These are phyloP conservation scores for Abrostola triplasia DNA, from an alignment of 2,888 invertebrate species.

Conservation along the genomic window DNA sequence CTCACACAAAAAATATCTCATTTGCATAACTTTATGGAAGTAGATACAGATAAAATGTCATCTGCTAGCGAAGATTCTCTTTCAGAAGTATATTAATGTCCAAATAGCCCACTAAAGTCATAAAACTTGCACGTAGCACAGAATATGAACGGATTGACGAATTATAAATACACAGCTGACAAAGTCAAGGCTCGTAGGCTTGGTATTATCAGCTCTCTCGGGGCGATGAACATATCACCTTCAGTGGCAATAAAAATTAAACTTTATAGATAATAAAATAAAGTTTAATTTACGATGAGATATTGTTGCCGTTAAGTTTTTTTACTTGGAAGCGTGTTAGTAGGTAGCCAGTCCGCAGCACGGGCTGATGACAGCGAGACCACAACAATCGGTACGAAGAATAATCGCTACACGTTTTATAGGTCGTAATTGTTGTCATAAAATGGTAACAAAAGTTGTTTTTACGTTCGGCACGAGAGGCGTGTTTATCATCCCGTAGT, in stretches of 20 bases:
- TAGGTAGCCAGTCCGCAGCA: slow-evolving; percentile 69
- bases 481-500: slow-evolving; percentile 83
- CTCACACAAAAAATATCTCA: slow-evolving; percentile 24
- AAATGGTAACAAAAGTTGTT: slow-evolving; percentile 88
- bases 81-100: slow-evolving; percentile 47
- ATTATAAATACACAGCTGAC: slow-evolving; percentile 74
- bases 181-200: slow-evolving; percentile 74
- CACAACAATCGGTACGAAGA: slow-evolving; percentile 84
- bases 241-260: slow-evolving; percentile 54
- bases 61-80: slow-evolving; percentile 38
- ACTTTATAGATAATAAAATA: slow-evolving; percentile 62
- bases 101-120: slow-evolving; percentile 46
- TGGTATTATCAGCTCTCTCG: slow-evolving; percentile 60
- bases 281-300: slow-evolving; percentile 64
- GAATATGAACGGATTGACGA: slow-evolving; percentile 62
- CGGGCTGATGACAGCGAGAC: slow-evolving; percentile 81
- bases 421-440: slow-evolving; percentile 88
- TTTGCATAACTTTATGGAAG: slow-evolving; percentile 40
- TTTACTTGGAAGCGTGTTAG: slow-evolving; percentile 49
- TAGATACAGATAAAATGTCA: slow-evolving; percentile 45
- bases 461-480: slow-evolving; percentile 86
- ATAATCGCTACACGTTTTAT: slow-evolving; percentile 87
- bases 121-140: slow-evolving; percentile 56
- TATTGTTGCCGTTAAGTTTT: slow-evolving; percentile 59
- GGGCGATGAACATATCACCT: slow-evolving; percentile 59